A percentile compares a stretch with the other conserved stretches of the same genome.
These are phyloP conservation scores for Characodon lateralis DNA, from an alignment of 2,797 vertebrate species.

Conservation along the genomic window DNA sequence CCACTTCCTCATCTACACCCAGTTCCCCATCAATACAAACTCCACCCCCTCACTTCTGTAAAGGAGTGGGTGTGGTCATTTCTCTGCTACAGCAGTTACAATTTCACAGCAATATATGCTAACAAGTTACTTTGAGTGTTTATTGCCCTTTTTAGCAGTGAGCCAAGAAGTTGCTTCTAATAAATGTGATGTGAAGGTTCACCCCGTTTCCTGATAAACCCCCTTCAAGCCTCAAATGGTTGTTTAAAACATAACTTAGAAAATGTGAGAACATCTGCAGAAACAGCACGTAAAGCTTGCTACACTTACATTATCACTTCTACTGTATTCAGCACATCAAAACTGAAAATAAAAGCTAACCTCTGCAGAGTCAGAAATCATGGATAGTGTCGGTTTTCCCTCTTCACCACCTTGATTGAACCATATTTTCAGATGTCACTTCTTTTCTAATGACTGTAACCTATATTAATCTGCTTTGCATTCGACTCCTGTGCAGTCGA, in stretches of 20 bases:
- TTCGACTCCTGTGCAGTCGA: not conserved
- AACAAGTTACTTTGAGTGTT: not conserved
- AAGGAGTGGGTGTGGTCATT: slow-evolving; percentile 25
- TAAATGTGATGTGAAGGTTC: not conserved
- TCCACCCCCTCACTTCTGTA: slow-evolving; percentile 10
- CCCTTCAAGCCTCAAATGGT: not conserved
- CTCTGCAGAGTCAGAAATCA: not conserved
- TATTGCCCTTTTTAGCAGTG: not conserved
- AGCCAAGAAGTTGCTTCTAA: too few species aligned
- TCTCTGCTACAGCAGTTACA: not conserved
- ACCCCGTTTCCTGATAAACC: not conserved
- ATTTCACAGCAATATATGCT: not conserved
- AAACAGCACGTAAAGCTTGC: not conserved
- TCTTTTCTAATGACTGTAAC: not conserved
- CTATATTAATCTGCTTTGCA: not conserved
- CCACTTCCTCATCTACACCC: slow-evolving; percentile 12
- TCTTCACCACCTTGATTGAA: not conserved
- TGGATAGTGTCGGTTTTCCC: not conserved
- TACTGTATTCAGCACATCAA: not conserved
- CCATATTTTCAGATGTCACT: not conserved
- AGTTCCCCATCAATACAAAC: not conserved
- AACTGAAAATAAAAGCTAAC: not conserved
- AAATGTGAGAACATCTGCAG: not conserved
- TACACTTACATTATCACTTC: not conserved
- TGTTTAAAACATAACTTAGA: not conserved